Evolutionary conservation across 2,113 vertebrate species (phyloP).

Genomic region (Microtus ochrogaster): DNA sequence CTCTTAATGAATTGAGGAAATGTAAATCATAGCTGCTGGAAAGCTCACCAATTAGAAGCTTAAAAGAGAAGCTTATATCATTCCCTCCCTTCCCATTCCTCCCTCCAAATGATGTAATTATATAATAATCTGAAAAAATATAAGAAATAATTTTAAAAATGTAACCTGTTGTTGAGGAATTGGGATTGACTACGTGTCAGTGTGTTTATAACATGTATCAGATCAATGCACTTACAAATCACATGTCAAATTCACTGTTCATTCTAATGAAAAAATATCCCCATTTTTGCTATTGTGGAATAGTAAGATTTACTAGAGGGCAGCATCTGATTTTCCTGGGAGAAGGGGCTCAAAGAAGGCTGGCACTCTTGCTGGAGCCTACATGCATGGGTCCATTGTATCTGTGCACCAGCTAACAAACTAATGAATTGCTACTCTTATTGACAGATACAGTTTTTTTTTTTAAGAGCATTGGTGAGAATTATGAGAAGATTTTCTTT

Average conservation of each 20-base stretch:
- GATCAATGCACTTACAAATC: neutral
- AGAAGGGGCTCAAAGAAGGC: too few species aligned
- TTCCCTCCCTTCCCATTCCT: neutral
- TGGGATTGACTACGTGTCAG: too few species aligned
- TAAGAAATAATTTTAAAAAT: neutral
- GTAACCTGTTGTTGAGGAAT: neutral
- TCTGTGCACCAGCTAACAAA: too few species aligned
- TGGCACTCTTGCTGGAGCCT: neutral
- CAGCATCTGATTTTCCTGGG: neutral
- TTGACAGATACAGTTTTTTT: too few species aligned
- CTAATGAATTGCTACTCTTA: too few species aligned
- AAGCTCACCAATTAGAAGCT: neutral
- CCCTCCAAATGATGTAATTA: neutral
- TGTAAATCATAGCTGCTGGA: neutral
- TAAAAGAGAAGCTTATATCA: neutral
- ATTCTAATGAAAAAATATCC: neutral
- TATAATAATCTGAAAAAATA: neutral
- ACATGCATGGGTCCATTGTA: too few species aligned
- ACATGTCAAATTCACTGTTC: neutral
- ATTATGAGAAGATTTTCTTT: too few species aligned
- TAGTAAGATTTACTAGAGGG: neutral
- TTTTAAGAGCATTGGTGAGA: too few species aligned
- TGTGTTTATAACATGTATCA: neutral
- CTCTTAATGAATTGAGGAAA: neutral
- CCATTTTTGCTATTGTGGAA: neutral